Evolutionary conservation across 2,888 invertebrate species (phyloP).

Genomic region (Encarsia formosa): DNA sequence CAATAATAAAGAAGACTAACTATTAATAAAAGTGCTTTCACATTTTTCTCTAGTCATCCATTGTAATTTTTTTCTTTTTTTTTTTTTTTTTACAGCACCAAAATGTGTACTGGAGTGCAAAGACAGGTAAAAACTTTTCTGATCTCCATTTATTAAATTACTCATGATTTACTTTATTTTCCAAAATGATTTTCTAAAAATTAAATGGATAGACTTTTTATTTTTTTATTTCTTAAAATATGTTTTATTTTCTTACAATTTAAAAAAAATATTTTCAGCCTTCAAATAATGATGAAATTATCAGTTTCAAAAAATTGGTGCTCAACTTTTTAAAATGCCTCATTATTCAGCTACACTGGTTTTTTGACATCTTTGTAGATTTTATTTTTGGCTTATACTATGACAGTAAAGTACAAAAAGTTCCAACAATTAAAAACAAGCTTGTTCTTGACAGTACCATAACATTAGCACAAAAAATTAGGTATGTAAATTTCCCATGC

Average conservation of each 20-base stretch:
- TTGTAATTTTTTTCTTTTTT: background rate
- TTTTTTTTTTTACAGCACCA: conserved; percentile 3
- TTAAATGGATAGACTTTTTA: no score
- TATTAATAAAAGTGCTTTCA: no score
- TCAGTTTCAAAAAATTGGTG: conserved; percentile 23
- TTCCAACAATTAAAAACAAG: conserved; percentile 49
- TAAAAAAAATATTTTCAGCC: no score
- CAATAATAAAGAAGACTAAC: no score
- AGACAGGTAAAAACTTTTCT: conserved; percentile 3
- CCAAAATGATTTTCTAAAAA: no score
- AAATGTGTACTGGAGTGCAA: conserved; percentile 11
- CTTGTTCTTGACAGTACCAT: conserved; percentile 63
- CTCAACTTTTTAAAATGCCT: conserved; percentile 34
- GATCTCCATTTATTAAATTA: background rate
- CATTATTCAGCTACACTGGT: conserved; percentile 39
- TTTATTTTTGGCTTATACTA: conserved; percentile 51
- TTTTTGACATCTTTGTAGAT: conserved; percentile 52
- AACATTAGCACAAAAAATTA: conserved; percentile 64
- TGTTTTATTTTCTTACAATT: no score
- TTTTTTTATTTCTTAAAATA: no score
- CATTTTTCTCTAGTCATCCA: conserved; percentile 7
- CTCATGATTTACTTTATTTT: no score
- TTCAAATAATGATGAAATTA: background rate
- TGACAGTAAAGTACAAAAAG: conserved; percentile 43
- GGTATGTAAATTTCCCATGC: conserved; percentile 46